Evolutionary conservation across 2,113 vertebrate species (phyloP).

Genomic region (Lamprotornis superbus): DNA sequence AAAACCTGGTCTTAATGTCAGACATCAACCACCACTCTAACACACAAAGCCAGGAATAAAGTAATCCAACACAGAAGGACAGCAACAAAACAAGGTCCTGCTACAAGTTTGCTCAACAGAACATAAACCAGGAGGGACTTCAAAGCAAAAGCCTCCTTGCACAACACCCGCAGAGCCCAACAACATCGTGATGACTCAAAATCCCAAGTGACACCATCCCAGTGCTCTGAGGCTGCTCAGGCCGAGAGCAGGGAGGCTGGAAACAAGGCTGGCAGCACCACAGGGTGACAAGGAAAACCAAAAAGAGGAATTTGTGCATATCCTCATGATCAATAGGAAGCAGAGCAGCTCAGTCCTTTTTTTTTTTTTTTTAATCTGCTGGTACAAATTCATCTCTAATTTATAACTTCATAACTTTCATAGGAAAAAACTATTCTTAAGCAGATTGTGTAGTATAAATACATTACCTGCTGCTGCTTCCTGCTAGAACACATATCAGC

Average conservation of each 20-base stretch:
- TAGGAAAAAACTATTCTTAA: neutral
- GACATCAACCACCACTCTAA: neutral
- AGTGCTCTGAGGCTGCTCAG: neutral
- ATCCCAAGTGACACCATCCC: neutral
- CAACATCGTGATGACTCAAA: neutral
- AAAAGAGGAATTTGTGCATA: neutral
- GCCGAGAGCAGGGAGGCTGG: neutral
- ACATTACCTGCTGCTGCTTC: neutral
- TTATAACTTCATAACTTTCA: neutral
- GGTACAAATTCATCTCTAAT: neutral
- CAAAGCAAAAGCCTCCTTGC: constrained; percentile 25
- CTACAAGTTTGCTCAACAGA: neutral
- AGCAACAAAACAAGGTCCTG: neutral
- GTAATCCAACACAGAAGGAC: constrained; percentile 19
- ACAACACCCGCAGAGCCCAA: neutral
- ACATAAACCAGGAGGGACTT: constrained; percentile 1
- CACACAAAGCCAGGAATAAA: neutral
- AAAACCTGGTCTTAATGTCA: neutral
- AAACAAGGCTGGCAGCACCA: neutral
- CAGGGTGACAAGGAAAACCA: neutral
- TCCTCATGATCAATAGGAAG: fast-evolving
- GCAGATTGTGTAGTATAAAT: neutral
- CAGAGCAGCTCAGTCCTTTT: neutral
- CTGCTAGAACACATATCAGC: neutral
- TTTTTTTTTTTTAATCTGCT: neutral